A percentile compares a stretch with the other conserved stretches of the same genome.
phyloP scores from a whole-genome alignment of 2,113 vertebrate genomes.

The Cyanoderma ruficeps region DNA sequence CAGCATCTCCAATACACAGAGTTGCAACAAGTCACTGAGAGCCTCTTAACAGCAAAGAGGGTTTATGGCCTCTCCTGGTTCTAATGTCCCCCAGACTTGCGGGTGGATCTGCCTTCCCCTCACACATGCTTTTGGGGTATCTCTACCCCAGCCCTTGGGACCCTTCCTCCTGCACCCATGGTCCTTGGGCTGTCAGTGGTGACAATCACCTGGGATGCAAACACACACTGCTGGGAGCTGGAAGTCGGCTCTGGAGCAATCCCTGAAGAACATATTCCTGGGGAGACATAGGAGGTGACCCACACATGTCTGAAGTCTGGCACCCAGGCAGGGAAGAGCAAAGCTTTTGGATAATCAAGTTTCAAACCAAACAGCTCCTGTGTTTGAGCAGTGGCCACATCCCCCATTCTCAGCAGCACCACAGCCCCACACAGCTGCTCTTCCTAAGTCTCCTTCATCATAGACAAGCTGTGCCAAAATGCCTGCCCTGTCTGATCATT shows the following conservation, averaged over 20 bases:
- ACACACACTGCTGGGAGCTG: background rate
- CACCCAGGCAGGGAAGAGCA: background rate
- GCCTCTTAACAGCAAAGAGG: background rate
- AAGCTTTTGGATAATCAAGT: background rate
- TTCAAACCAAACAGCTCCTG: background rate
- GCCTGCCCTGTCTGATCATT: background rate
- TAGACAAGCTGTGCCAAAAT: background rate
- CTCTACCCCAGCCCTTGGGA: background rate
- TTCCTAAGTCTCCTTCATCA: background rate
- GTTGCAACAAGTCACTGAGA: background rate
- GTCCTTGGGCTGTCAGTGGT: background rate
- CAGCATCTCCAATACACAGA: background rate
- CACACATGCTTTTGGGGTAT: background rate
- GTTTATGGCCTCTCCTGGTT: background rate
- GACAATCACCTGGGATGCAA: rapidly evolving
- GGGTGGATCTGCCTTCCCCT: background rate
- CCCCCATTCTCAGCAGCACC: rapidly evolving
- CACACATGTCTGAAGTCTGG: background rate
- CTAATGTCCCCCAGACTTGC: background rate
- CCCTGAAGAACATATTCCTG: rapidly evolving
- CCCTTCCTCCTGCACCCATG: rapidly evolving
- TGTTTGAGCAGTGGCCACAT: background rate
- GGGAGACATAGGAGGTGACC: background rate
- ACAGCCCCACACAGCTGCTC: background rate
- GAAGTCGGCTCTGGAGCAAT: background rate